Conservation (phyloP, 2,888 invertebrate genomes). For the Drepana falcataria region DNA sequence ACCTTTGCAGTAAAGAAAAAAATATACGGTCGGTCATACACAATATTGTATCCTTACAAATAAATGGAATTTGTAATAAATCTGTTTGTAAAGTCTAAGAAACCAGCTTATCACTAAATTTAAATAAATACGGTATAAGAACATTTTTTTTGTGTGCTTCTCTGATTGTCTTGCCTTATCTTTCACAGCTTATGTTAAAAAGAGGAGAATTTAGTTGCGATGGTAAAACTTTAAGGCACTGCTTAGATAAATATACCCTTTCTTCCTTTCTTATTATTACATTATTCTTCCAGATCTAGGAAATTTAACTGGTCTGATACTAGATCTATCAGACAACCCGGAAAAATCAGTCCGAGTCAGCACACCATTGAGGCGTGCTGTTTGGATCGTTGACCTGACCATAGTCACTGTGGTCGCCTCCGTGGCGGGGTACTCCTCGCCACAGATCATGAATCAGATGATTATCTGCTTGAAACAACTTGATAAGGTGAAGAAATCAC, state of each 20-base stretch:
- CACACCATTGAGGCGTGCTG: slow-evolving; percentile 11
- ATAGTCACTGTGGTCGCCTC: slow-evolving; percentile 12
- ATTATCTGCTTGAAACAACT: slow-evolving; percentile 19
- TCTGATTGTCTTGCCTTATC: too few species aligned
- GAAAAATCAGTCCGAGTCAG: slow-evolving; percentile 13
- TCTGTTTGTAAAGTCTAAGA: too few species aligned
- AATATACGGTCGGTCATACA: too few species aligned
- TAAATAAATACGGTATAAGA: too few species aligned
- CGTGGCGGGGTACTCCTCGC: slow-evolving; percentile 16
- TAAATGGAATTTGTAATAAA: too few species aligned
- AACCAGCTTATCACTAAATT: too few species aligned
- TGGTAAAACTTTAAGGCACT: not conserved
- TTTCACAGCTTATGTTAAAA: too few species aligned
- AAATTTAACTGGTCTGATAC: slow-evolving; percentile 7
- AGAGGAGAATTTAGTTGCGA: too few species aligned
- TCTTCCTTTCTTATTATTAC: too few species aligned
- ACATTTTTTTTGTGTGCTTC: too few species aligned
- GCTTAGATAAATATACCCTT: not conserved
- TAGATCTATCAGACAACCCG: slow-evolving; percentile 9
- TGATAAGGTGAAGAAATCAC: slow-evolving; percentile 25
- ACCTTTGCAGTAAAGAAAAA: too few species aligned
- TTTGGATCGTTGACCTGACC: slow-evolving; percentile 19
- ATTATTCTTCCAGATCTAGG: slow-evolving; percentile 19
- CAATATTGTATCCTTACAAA: too few species aligned
- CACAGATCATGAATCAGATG: slow-evolving; percentile 19